These are phyloP conservation scores for Dermatophagoides farinae DNA, from an alignment of 1,140 invertebrate species.

Conservation along the genomic window DNA sequence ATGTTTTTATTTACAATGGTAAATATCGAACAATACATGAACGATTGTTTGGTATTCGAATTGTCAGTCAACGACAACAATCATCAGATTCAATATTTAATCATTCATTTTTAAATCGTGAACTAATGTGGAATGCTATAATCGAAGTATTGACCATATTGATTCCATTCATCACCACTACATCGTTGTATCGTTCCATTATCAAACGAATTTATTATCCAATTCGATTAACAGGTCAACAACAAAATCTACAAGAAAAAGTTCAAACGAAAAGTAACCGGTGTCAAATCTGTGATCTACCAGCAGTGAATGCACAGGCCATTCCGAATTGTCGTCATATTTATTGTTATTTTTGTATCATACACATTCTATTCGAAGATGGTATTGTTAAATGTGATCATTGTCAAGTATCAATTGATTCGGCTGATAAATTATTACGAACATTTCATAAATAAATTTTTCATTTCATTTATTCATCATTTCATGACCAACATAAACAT, in stretches of 20 bases:
- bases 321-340: neutral
- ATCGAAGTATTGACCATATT: neutral
- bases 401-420: too few relatives aligned
- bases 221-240: neutral
- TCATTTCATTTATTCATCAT: too few relatives aligned
- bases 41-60: neutral
- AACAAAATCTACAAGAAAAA: neutral
- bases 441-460: too few relatives aligned
- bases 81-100: neutral
- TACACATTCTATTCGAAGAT: too few relatives aligned
- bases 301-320: neutral
- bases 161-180: neutral
- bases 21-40: neutral
- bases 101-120: neutral
- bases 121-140: neutral
- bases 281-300: neutral
- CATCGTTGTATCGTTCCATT: too few relatives aligned
- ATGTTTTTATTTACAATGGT: neutral
- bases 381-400: too few relatives aligned
- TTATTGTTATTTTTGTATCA: neutral
- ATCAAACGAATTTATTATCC: neutral
- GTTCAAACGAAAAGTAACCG: neutral
- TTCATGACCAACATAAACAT: too few relatives aligned
- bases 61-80: neutral
- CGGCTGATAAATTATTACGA: too few relatives aligned